Conservation (phyloP, 2,888 invertebrate genomes). For the Baronia brevicornis region DNA sequence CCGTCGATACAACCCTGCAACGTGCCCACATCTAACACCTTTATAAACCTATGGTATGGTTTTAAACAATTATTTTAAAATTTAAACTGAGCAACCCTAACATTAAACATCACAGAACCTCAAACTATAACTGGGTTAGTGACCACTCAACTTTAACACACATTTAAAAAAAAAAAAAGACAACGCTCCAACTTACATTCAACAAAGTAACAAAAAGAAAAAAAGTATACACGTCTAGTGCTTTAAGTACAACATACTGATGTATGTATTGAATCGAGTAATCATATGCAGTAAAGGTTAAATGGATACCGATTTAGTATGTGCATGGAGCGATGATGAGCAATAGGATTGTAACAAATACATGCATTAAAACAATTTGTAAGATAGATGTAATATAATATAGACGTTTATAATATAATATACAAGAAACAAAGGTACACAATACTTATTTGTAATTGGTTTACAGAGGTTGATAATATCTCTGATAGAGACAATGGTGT, state of each 20-base stretch:
- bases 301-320: too few relatives aligned
- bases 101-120: conserved; percentile 48
- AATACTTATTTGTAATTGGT: too few relatives aligned
- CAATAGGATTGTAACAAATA: too few relatives aligned
- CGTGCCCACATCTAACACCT: conserved; percentile 9
- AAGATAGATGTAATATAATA: too few relatives aligned
- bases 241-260: conserved; percentile 51
- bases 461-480: too few relatives aligned
- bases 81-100: conserved; percentile 62
- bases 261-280: conserved; percentile 27
- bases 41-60: conserved; percentile 29
- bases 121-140: conserved; percentile 4
- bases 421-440: too few relatives aligned
- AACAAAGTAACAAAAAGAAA: conserved; percentile 25
- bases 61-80: conserved; percentile 45
- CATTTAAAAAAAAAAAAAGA: conserved; percentile 21
- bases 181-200: conserved; percentile 23
- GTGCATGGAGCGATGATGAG: conserved; percentile 31
- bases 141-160: conserved; percentile 1
- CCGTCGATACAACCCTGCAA: too few relatives aligned
- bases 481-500: too few relatives aligned
- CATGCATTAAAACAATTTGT: too few relatives aligned
- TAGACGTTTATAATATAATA: too few relatives aligned
- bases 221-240: conserved; percentile 26
- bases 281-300: too few relatives aligned